A percentile compares a stretch with the other conserved stretches of the same genome.
phyloP scores from a whole-genome alignment of 53 echinoderm and acorn worm genomes.

The Mesocentrotus franciscanus region DNA sequence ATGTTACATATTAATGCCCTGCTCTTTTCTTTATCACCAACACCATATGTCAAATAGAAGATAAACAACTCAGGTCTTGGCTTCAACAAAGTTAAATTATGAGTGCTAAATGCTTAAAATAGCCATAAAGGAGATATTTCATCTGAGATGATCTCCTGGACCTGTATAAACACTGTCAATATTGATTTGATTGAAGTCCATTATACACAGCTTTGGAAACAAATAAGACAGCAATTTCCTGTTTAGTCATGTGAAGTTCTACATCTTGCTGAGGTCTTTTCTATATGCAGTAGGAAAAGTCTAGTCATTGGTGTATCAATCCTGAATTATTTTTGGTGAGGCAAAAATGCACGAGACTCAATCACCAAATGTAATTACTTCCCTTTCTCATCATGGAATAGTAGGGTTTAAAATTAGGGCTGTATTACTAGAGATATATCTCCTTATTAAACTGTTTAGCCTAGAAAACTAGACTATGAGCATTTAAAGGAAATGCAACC shows the following conservation, averaged over 20 bases:
- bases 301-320: background rate
- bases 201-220: background rate
- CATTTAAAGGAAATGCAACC: no score
- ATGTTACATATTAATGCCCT: background rate
- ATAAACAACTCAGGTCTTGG: background rate
- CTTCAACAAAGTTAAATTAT: background rate
- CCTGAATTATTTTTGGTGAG: background rate
- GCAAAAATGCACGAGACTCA: background rate
- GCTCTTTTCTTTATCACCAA: background rate
- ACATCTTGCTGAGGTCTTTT: background rate
- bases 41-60: background rate
- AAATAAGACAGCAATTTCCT: background rate
- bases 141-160: background rate
- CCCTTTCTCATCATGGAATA: background rate
- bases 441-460: no score
- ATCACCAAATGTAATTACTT: background rate
- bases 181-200: background rate
- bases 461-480: background rate
- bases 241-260: background rate
- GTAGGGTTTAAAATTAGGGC: background rate
- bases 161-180: constrained; percentile 13
- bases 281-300: background rate
- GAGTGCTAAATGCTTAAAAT: background rate
- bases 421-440: background rate
- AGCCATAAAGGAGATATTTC: background rate